Conservation (phyloP, 2,888 invertebrate genomes). For the Chloroclysta siterata region DNA sequence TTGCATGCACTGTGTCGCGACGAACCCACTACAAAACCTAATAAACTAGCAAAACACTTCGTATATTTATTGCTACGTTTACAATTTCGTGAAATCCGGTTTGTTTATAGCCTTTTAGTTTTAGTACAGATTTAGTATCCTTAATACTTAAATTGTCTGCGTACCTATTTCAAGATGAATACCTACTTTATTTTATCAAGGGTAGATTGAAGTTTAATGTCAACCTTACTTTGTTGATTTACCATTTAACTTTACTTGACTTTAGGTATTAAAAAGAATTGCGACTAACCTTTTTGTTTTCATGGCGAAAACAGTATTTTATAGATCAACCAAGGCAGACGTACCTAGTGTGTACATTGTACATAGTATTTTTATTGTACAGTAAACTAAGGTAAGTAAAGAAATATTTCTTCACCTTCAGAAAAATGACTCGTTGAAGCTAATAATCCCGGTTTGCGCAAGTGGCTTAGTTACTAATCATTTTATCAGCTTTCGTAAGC, state of each 20-base stretch:
- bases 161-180: no score
- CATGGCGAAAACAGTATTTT: no score
- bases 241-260: no score
- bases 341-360: no score
- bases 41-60: constrained; percentile 35
- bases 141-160: constrained; percentile 5
- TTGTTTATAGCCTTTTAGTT: constrained; percentile 32
- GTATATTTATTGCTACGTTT: constrained; percentile 31
- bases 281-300: background rate
- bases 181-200: constrained; percentile 2
- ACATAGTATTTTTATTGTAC: no score
- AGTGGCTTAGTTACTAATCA: constrained; percentile 1
- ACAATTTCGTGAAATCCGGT: constrained; percentile 31
- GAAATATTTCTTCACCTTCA: no score
- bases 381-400: no score
- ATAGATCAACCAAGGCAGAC: no score
- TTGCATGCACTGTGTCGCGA: constrained; percentile 35
- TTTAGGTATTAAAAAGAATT: background rate
- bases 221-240: no score
- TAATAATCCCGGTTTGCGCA: background rate
- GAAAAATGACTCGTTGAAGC: background rate
- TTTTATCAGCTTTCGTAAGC: background rate
- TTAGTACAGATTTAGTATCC: constrained; percentile 19
- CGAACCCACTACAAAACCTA: constrained; percentile 31
- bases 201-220: background rate